Evolutionary conservation across 2,888 invertebrate genomes (phyloP).

Genomic region (Oligia latruncula): DNA sequence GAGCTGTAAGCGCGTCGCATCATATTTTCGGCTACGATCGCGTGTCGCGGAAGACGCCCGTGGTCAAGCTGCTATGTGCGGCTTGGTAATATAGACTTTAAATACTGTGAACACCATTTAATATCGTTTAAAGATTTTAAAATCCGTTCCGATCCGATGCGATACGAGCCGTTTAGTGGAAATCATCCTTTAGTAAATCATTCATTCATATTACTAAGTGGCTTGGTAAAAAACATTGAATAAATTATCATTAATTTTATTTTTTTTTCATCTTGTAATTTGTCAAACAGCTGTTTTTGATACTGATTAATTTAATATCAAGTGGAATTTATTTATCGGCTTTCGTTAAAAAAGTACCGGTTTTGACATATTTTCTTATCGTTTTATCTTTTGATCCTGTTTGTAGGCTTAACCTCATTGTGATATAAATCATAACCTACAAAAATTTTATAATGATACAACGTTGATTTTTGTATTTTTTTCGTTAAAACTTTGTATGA

Average conservation of each 20-base stretch:
- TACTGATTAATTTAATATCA: constrained; percentile 20
- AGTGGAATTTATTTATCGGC: not conserved
- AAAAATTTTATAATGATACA: not conserved
- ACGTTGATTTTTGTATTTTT: no score
- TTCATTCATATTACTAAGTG: constrained; percentile 1
- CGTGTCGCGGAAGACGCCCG: no score
- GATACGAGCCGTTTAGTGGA: no score
- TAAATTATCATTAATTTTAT: constrained; percentile 27
- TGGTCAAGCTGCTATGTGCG: no score
- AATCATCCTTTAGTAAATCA: not conserved
- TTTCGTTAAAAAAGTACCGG: constrained; percentile 3
- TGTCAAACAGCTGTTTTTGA: constrained; percentile 36
- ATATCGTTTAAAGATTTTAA: no score
- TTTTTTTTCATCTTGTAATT: constrained; percentile 25
- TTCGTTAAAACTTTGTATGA: not conserved
- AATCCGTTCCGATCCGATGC: no score
- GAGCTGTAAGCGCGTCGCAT: no score
- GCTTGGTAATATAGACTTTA: no score
- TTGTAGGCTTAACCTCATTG: constrained; percentile 5
- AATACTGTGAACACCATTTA: no score
- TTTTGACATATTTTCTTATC: constrained; percentile 5
- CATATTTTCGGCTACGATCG: no score
- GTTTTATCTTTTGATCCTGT: constrained; percentile 11
- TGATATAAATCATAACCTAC: not conserved
- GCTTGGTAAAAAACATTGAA: constrained; percentile 13